Base-by-base conservation (phyloP, 2,888 invertebrate genomes). In the Nomada lathburiana region DNA sequence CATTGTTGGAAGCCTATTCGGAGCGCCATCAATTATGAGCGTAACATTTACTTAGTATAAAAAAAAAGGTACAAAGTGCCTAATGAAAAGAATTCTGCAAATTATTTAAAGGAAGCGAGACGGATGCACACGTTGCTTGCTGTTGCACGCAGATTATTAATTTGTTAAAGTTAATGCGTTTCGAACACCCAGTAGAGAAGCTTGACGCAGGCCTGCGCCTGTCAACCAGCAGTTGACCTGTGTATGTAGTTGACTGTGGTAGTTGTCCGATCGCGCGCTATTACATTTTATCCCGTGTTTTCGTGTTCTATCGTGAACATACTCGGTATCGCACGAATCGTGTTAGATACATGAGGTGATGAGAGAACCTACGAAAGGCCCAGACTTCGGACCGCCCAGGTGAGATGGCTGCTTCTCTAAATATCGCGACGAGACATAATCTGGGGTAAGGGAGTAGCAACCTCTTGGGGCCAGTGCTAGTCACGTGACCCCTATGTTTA, bases 401-500 rank as follows among this genome's bases (percentile, higher is more conserved):
- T 92, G 89, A 92, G 90, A 86, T 70, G 71, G 64, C 65, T 57
- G 72, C 60, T 76, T 62, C 60, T 73, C 68, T 77, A 82, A 80
- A 75, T 70, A 82, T 82, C 77, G 68, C 78, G 72, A 85, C 79
- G 83, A 77, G 85, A 84, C 84, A 82, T 79, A 89, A 89, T 90
- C 89, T 89, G 86, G 90, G 89, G 88, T 90, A 90, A 88, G 86
- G 89, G 88, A 92, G 89, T 86, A 87, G 84, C 90, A 90, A 90
- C 88, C 89, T 91, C 89, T 91, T 79, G 86, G 86, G 83, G 86
- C 89, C 83, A 88, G 87, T 85, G 82, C 86, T 81, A 87, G 90
- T 94, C 93, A 94, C 93, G 93, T 94, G 93, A 94, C 90, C 91
- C 82, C 82, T 91, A 82, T 94, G 94, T 94, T 94, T 94, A 94